A percentile compares a stretch with the other conserved stretches of the same genome.
Evolutionary conservation across 2,797 vertebrate genomes (phyloP).

Genomic region (Phalloptychus januarius): DNA sequence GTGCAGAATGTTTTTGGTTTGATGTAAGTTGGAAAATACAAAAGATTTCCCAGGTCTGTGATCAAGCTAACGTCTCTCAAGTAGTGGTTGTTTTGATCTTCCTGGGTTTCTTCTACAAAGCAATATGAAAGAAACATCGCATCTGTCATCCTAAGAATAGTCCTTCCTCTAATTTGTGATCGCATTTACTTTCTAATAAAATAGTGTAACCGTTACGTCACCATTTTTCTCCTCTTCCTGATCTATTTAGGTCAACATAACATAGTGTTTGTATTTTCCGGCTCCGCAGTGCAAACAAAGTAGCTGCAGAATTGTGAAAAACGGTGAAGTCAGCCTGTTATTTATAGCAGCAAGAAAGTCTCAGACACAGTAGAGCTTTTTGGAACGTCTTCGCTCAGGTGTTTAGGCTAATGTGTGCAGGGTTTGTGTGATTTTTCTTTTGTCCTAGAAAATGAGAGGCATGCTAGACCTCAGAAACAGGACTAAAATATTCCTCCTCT

Average conservation of each 20-base stretch:
- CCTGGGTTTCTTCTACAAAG: conserved; percentile 2
- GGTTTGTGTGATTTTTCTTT: background rate
- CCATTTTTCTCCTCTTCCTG: background rate
- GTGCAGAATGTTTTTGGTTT: conserved; percentile 3
- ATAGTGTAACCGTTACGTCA: background rate
- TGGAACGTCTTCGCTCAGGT: conserved; percentile 1
- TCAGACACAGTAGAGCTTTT: background rate
- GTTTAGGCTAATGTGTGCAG: conserved; percentile 5
- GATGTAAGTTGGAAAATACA: conserved; percentile 7
- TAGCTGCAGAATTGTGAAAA: background rate
- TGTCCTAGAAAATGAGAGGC: background rate
- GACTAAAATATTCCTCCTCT: conserved; percentile 9
- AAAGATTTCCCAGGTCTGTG: conserved; percentile 15
- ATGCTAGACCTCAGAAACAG: conserved; percentile 5
- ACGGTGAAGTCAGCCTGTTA: background rate
- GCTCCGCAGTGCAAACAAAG: background rate
- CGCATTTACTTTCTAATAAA: background rate
- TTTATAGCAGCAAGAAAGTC: conserved; percentile 1
- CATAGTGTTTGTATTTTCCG: conserved; percentile 1
- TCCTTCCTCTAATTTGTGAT: background rate
- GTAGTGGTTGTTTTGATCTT: conserved; percentile 4
- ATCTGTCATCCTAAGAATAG: conserved; percentile 3
- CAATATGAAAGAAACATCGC: background rate
- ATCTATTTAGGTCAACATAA: background rate
- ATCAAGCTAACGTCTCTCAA: conserved; percentile 4